Percentiles rank a stretch among this genome's conserved stretches.
phyloP scores from a whole-genome alignment of 1,140 invertebrate genomes.

The Bombus sylvicola region DNA sequence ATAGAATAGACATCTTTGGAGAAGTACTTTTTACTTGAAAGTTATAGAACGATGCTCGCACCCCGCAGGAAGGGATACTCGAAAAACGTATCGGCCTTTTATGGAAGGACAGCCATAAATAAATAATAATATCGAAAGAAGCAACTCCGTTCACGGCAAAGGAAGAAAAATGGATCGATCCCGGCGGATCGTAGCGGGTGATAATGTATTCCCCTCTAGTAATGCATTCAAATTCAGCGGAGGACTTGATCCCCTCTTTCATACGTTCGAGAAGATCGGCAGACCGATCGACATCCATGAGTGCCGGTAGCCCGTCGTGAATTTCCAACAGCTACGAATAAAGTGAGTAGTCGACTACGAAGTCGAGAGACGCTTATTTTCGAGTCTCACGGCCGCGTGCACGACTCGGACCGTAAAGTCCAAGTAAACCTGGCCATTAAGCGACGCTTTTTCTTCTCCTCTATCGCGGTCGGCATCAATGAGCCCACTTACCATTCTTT shows the following conservation, averaged over 20 bases:
- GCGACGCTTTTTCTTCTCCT: constrained; percentile 18
- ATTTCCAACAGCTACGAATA: constrained; percentile 32
- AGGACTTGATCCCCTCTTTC: constrained; percentile 24
- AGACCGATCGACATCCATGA: not conserved
- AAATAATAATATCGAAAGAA: constrained; percentile 15
- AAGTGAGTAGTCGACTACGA: not conserved
- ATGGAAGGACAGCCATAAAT: constrained; percentile 6
- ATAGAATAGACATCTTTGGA: not conserved
- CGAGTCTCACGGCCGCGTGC: not conserved
- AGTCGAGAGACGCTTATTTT: constrained; percentile 43
- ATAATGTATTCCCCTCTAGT: constrained; percentile 39
- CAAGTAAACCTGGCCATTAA: constrained; percentile 53
- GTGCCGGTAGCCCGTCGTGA: not conserved
- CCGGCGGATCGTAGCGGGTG: constrained; percentile 3
- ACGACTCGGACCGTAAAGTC: constrained; percentile 40
- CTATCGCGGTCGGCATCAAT: constrained; percentile 29
- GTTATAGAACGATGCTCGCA: not conserved
- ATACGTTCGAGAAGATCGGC: not conserved
- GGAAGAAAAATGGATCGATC: constrained; percentile 26
- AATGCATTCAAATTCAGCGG: constrained; percentile 39
- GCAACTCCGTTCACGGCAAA: not conserved
- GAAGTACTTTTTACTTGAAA: no score
- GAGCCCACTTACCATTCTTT: constrained; percentile 37
- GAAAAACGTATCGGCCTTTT: not conserved
- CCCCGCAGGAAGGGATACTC: not conserved